Conservation (phyloP, 2,113 vertebrate genomes). For the Vanacampus margaritifer region DNA sequence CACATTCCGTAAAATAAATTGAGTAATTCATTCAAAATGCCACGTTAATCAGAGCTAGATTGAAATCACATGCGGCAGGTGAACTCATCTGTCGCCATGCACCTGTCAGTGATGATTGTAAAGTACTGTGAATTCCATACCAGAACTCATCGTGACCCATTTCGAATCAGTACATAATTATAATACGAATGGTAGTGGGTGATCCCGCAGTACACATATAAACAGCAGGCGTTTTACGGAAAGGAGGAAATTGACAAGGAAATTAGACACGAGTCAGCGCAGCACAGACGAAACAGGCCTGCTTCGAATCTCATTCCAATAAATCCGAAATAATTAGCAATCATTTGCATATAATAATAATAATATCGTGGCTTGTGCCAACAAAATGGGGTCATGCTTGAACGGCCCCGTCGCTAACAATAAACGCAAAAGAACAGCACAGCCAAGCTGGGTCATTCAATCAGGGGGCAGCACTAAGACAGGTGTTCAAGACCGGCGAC, state of each 20-base stretch:
- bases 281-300: conserved; percentile 26
- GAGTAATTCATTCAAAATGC: no score
- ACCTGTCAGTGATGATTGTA: background rate
- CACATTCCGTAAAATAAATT: no score
- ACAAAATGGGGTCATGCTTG: background rate
- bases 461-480: conserved; percentile 37
- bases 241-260: background rate
- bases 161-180: background rate
- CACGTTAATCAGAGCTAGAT: conserved; percentile 13
- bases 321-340: background rate
- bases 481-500: conserved; percentile 38
- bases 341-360: background rate
- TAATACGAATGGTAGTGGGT: background rate
- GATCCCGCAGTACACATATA: background rate
- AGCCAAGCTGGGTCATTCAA: conserved; percentile 21
- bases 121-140: background rate
- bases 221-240: background rate
- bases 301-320: background rate
- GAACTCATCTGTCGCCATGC: conserved; percentile 1
- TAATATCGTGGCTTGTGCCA: background rate
- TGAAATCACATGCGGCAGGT: conserved; percentile 18
- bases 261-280: conserved; percentile 25
- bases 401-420: background rate
- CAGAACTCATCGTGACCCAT: background rate
- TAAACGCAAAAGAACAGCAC: background rate